Conservation (phyloP, 2,888 invertebrate species). For the Acrobasis suavella region DNA sequence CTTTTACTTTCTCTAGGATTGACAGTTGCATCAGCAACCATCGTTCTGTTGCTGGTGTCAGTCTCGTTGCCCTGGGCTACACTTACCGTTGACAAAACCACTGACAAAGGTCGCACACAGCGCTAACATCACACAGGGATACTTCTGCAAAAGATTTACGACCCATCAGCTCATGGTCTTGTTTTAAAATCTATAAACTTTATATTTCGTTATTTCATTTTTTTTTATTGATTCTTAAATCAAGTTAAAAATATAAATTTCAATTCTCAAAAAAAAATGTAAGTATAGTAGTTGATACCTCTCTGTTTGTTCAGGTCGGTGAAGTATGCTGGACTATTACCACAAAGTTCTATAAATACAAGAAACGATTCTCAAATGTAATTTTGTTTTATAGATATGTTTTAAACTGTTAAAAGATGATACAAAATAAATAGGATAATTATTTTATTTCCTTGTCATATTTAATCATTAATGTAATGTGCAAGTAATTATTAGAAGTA, state of each 20-base stretch:
- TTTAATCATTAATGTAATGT: too few relatives aligned
- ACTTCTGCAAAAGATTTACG: conserved; percentile 91
- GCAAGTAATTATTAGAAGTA: conserved; percentile 7
- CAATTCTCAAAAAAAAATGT: conserved; percentile 56
- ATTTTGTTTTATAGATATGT: conserved; percentile 62
- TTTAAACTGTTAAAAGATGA: conserved; percentile 61
- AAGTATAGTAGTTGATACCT: conserved; percentile 81
- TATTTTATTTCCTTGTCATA: too few relatives aligned
- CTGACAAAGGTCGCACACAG: conserved; percentile 85
- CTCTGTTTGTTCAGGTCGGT: conserved; percentile 82
- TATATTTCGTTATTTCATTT: conserved; percentile 19
- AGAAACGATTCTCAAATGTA: conserved; percentile 83
- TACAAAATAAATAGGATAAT: neutral
- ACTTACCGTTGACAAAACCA: conserved; percentile 86
- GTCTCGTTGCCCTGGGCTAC: conserved; percentile 77
- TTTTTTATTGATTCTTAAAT: conserved; percentile 13
- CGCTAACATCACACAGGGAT: conserved; percentile 86
- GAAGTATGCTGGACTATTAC: conserved; percentile 84
- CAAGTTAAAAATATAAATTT: conserved; percentile 32
- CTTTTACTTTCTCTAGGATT: conserved; percentile 62
- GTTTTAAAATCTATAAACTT: conserved; percentile 49
- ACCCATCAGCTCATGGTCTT: conserved; percentile 85
- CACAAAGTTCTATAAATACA: conserved; percentile 85
- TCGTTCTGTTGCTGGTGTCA: conserved; percentile 61
- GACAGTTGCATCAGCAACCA: conserved; percentile 50